Conservation (phyloP, 2,888 invertebrate species). For the Heteromurus nitidus region DNA sequence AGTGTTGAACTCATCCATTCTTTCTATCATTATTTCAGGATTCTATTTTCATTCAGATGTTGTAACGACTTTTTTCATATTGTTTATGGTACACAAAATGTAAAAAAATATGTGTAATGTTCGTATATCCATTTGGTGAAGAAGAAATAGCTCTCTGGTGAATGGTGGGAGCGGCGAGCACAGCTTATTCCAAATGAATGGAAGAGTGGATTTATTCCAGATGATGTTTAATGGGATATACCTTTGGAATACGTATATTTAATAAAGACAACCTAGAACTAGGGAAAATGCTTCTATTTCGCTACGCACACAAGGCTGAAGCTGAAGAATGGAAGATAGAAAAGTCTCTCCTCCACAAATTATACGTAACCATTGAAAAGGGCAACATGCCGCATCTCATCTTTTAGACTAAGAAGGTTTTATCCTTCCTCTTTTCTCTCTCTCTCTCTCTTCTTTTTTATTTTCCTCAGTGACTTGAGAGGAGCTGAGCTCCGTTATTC, state of each 20-base stretch:
- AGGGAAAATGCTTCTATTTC: neutral
- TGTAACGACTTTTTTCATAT: too few species aligned
- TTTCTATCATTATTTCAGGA: too few species aligned
- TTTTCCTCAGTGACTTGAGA: slow-evolving; percentile 31
- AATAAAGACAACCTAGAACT: neutral
- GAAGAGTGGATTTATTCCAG: slow-evolving; percentile 61
- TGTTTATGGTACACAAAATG: too few species aligned
- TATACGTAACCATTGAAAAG: slow-evolving; percentile 64
- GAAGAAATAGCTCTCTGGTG: too few species aligned
- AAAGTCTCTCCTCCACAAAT: slow-evolving; percentile 48
- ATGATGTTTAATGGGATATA: slow-evolving; percentile 56
- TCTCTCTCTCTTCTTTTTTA: slow-evolving; percentile 20
- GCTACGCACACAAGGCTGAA: neutral
- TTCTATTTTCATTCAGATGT: too few species aligned
- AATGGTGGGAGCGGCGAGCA: too few species aligned
- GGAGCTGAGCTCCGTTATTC: neutral
- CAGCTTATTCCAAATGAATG: slow-evolving; percentile 64
- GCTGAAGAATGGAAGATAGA: slow-evolving; percentile 1
- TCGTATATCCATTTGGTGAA: too few species aligned
- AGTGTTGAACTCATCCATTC: too few species aligned
- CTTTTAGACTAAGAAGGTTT: slow-evolving; percentile 57
- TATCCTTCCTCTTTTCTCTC: slow-evolving; percentile 39
- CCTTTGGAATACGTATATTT: neutral
- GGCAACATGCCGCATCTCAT: slow-evolving; percentile 65
- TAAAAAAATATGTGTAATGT: too few species aligned